phyloP scores from a whole-genome alignment of 2,888 invertebrate species.

The Nineta flava region DNA sequence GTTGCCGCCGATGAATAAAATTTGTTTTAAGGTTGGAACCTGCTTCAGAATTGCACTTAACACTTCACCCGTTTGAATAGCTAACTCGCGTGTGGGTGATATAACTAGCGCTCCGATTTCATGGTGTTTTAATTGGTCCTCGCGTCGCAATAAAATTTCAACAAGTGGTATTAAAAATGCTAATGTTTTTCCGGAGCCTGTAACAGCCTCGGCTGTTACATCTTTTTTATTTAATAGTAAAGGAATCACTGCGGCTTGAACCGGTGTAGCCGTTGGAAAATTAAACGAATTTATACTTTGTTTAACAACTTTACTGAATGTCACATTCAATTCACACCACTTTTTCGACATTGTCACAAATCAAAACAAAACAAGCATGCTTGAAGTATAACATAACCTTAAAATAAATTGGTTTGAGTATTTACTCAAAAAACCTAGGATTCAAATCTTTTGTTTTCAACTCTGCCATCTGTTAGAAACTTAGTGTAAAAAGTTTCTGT shows the following conservation, averaged over 20 bases:
- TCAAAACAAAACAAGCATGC: no score
- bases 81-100: conserved; percentile 91
- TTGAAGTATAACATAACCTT: no score
- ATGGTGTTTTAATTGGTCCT: conserved; percentile 46
- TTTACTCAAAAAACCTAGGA: no score
- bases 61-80: conserved; percentile 70
- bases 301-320: conserved; percentile 27
- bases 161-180: conserved; percentile 88
- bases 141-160: conserved; percentile 57
- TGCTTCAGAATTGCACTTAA: conserved; percentile 30
- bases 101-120: conserved; percentile 81
- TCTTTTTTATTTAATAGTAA: conserved; percentile 80
- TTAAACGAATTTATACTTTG: conserved; percentile 32
- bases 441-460: no score
- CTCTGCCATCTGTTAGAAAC: no score
- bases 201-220: conserved; percentile 95
- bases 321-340: conserved; percentile 31
- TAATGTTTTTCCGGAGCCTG: conserved; percentile 95
- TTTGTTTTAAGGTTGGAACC: conserved; percentile 33
- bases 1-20: conserved; percentile 68
- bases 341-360: conserved; percentile 21
- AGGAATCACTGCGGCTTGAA: conserved; percentile 77
- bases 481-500: no score
- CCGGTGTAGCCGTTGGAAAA: conserved; percentile 42
- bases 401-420: no score